These are phyloP conservation scores for Coregonus ussuriensis DNA, from an alignment of 2,797 vertebrate genomes.

Conservation along the genomic window DNA sequence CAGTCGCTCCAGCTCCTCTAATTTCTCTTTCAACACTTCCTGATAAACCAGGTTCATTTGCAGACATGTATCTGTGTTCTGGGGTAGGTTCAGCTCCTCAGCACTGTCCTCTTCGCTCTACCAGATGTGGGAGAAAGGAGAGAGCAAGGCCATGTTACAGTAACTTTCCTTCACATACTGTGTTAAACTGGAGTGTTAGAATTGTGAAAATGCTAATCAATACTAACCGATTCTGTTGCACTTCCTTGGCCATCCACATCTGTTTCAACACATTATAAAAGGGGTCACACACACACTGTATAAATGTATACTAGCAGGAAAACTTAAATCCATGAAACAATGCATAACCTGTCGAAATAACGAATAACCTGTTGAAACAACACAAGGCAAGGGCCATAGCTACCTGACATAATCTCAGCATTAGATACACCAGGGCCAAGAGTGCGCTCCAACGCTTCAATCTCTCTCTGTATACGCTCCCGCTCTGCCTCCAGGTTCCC, in stretches of 20 bases:
- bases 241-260: conserved; percentile 7
- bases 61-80: conserved; percentile 84
- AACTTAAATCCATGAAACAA: background rate
- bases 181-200: background rate
- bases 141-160: background rate
- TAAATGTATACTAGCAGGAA: background rate
- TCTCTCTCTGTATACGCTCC: conserved; percentile 77
- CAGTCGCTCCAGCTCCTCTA: conserved; percentile 78
- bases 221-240: background rate
- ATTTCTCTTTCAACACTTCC: conserved; percentile 87
- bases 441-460: conserved; percentile 76
- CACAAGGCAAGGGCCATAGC: background rate
- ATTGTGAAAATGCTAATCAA: background rate
- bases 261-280: conserved; percentile 1
- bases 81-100: conserved; percentile 71
- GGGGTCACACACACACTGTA: background rate
- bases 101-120: conserved; percentile 70
- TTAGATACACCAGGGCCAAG: conserved; percentile 55
- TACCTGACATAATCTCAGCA: conserved; percentile 23
- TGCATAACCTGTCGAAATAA: background rate
- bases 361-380: background rate
- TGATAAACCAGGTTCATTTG: conserved; percentile 96
- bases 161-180: conserved; percentile 11
- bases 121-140: background rate
- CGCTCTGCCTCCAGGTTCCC: conserved; percentile 68